Conservation (phyloP, 2,888 invertebrate genomes). For the Onthophagus sagittarius region DNA sequence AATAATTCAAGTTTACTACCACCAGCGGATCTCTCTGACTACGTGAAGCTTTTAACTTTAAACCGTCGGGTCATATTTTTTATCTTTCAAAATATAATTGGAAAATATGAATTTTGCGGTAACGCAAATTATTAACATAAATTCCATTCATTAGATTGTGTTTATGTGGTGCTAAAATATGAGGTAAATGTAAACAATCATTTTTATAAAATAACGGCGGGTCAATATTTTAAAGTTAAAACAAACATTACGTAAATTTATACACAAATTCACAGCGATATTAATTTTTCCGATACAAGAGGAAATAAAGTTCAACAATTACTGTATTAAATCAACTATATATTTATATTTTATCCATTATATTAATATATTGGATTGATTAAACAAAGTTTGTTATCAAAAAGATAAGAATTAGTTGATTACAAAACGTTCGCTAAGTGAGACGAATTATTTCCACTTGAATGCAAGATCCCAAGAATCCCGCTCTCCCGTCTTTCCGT, state of each 20-base stretch:
- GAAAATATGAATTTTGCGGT: background rate
- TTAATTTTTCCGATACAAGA: background rate
- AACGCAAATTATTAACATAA: too few species aligned
- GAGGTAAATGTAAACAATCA: background rate
- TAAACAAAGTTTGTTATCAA: background rate
- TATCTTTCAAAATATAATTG: background rate
- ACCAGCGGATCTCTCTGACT: constrained; percentile 13
- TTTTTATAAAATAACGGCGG: background rate
- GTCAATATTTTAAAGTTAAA: background rate
- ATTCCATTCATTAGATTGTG: too few species aligned
- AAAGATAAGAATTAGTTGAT: background rate
- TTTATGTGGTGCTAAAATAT: too few species aligned
- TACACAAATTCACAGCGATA: background rate
- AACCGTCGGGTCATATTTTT: background rate
- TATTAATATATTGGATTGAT: background rate
- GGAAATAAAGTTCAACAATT: background rate
- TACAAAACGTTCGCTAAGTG: background rate
- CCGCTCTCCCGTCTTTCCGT: background rate
- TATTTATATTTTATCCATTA: background rate
- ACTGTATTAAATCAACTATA: background rate
- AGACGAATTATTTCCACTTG: background rate
- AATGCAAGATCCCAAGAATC: background rate
- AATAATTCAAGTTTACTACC: constrained; percentile 5
- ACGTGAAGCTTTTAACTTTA: constrained; percentile 8
- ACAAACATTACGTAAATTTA: background rate